These are phyloP conservation scores for Maconellicoccus hirsutus DNA, from an alignment of 1,140 invertebrate species.

Conservation along the genomic window DNA sequence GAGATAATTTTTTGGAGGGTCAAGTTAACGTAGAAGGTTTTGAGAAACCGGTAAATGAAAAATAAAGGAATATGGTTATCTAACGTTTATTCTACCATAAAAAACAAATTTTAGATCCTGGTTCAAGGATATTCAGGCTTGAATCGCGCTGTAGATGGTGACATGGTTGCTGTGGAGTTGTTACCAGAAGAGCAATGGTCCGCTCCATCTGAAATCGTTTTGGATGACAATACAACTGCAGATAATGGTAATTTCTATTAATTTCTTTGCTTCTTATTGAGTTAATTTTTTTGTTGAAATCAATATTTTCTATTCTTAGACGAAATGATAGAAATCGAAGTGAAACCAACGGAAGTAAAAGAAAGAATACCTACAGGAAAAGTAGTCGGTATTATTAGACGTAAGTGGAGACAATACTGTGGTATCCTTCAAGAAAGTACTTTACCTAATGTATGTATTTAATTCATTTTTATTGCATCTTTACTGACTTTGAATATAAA, in stretches of 20 bases:
- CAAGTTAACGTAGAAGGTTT: slow-evolving; percentile 65
- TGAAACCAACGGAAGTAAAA: slow-evolving; percentile 33
- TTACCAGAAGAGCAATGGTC: slow-evolving; percentile 85
- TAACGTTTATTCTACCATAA: too few species aligned
- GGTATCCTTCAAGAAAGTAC: slow-evolving; percentile 77
- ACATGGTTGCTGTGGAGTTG: slow-evolving; percentile 84
- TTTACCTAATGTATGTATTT: slow-evolving; percentile 49
- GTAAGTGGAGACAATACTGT: slow-evolving; percentile 96
- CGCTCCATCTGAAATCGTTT: slow-evolving; percentile 61
- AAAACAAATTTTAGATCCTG: slow-evolving; percentile 49
- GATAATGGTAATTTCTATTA: slow-evolving; percentile 39
- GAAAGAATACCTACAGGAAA: slow-evolving; percentile 64
- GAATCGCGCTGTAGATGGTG: slow-evolving; percentile 93
- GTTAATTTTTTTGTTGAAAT: too few species aligned
- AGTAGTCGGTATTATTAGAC: slow-evolving; percentile 71
- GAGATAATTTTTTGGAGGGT: slow-evolving; percentile 94
- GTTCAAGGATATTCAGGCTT: slow-evolving; percentile 77
- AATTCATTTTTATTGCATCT: background rate
- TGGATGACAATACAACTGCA: slow-evolving; percentile 63
- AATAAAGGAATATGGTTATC: background rate
- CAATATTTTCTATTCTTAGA: too few species aligned
- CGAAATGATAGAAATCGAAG: slow-evolving; percentile 47
- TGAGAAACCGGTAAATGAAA: slow-evolving; percentile 53
- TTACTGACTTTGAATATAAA: too few species aligned
- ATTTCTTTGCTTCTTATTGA: too few species aligned